These are phyloP conservation scores for Microtus richardsoni DNA, from an alignment of 2,113 vertebrate species.

Conservation along the genomic window DNA sequence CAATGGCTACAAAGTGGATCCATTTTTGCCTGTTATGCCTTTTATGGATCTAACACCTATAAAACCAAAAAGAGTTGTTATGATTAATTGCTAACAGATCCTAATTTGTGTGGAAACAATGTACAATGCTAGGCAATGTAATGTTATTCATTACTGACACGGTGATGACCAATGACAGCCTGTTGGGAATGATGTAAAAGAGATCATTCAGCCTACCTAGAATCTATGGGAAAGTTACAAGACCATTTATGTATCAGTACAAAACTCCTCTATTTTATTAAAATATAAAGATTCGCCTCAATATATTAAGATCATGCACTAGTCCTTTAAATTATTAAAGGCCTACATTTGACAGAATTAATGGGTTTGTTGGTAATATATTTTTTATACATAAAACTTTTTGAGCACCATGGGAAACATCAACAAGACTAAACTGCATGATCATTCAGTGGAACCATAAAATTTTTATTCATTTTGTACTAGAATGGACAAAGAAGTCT, in stretches of 20 bases:
- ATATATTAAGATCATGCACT: conserved; percentile 84
- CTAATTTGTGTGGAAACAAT: conserved; percentile 61
- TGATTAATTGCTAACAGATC: conserved; percentile 73
- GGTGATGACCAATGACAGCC: conserved; percentile 73
- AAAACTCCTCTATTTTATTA: conserved; percentile 83
- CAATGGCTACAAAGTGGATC: conserved; percentile 77
- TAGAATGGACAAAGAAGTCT: conserved; percentile 83
- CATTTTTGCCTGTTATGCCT: conserved; percentile 81
- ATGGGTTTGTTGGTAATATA: conserved; percentile 88
- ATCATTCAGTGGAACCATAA: conserved; percentile 88
- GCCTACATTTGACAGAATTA: conserved; percentile 88
- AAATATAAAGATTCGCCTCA: conserved; percentile 83
- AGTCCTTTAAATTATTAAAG: conserved; percentile 87
- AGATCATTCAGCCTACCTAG: conserved; percentile 75
- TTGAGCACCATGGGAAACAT: conserved; percentile 85
- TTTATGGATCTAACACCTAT: conserved; percentile 75
- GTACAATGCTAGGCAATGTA: conserved; percentile 68
- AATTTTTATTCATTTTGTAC: conserved; percentile 89
- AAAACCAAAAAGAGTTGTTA: conserved; percentile 65
- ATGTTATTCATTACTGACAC: conserved; percentile 77
- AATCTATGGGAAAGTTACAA: conserved; percentile 85
- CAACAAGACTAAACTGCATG: conserved; percentile 83
- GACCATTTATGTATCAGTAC: conserved; percentile 87
- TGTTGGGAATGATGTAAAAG: conserved; percentile 74
- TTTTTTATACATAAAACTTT: conserved; percentile 90